Conservation (phyloP, 1,140 invertebrate genomes). For the Hycleus phaleratus region DNA sequence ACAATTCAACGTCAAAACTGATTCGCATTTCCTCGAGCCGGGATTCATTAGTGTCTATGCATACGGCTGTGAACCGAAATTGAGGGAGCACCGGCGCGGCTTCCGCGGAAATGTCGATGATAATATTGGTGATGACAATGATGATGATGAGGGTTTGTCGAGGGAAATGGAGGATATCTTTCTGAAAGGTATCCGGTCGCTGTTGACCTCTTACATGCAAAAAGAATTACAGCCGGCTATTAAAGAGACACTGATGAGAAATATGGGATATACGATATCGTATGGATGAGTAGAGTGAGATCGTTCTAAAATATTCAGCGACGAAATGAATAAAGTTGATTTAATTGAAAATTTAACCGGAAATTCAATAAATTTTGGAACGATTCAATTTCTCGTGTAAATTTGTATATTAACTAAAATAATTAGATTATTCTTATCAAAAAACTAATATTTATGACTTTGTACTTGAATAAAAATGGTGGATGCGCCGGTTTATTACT, state of each 20-base stretch:
- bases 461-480: no score
- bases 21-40: conserved; percentile 73
- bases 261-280: conserved; percentile 77
- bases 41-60: conserved; percentile 76
- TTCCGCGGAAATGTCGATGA: conserved; percentile 30
- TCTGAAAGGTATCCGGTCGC: conserved; percentile 57
- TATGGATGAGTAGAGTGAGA: conserved; percentile 47
- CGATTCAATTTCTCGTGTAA: conserved; percentile 5
- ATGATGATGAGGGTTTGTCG: conserved; percentile 55
- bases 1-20: conserved; percentile 66
- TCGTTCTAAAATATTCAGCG: no score
- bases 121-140: conserved; percentile 46
- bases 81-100: conserved; percentile 40
- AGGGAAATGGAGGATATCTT: conserved; percentile 78
- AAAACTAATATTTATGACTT: no score
- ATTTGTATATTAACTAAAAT: conserved; percentile 5
- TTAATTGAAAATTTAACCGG: no score
- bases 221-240: conserved; percentile 72
- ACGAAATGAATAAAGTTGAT: no score
- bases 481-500: no score
- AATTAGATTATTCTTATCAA: no score
- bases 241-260: conserved; percentile 74
- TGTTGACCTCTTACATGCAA: conserved; percentile 76
- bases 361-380: not conserved
- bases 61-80: conserved; percentile 59